phyloP scores from a whole-genome alignment of 2,797 vertebrate genomes.

The Argya squamiceps region DNA sequence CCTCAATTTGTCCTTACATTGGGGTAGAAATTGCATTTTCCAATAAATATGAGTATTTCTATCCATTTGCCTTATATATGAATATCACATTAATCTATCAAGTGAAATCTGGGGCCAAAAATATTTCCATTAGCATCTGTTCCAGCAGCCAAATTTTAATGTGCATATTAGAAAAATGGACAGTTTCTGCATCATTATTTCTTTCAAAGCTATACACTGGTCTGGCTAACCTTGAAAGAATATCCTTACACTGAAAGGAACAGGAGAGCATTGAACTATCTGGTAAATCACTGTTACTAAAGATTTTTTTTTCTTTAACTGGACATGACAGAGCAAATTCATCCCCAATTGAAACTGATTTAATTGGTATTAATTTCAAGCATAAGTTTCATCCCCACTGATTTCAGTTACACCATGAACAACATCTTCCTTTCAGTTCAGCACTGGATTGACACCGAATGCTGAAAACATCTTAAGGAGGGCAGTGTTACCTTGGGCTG shows the following conservation, averaged over 20 bases:
- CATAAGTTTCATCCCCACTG: neutral
- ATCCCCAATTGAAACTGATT: neutral
- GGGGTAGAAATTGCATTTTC: neutral
- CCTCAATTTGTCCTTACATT: neutral
- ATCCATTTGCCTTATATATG: neutral
- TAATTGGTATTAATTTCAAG: neutral
- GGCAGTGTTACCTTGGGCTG: neutral
- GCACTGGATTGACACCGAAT: neutral
- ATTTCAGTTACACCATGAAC: neutral
- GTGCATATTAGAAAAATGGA: constrained; percentile 15
- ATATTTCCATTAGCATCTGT: constrained; percentile 28
- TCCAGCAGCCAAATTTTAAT: constrained; percentile 28
- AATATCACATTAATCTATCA: neutral
- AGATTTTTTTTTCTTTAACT: neutral
- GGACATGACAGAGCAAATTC: neutral
- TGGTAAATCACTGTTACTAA: neutral
- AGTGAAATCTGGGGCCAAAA: neutral
- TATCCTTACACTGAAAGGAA: neutral
- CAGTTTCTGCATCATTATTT: neutral
- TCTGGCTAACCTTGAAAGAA: neutral
- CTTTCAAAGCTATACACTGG: neutral
- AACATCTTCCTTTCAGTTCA: neutral
- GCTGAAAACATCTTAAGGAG: neutral
- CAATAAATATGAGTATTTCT: constrained; percentile 9
- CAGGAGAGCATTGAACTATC: neutral